Percentiles rank a stretch among this genome's conserved stretches.
These are phyloP conservation scores for Drosophila ficusphila DNA, from an alignment of 1,140 invertebrate genomes.

Conservation along the genomic window DNA sequence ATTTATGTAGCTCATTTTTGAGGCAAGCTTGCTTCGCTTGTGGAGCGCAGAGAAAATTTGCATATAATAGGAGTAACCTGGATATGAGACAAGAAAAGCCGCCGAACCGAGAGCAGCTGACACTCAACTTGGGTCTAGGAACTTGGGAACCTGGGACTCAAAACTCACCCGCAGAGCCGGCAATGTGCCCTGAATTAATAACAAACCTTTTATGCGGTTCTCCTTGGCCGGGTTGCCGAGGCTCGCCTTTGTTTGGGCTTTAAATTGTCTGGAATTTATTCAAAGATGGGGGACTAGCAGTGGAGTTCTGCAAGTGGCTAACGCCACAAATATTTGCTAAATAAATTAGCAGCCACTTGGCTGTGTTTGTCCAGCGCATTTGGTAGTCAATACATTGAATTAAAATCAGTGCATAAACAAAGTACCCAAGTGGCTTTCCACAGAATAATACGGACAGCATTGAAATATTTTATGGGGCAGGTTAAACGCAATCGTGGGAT, in stretches of 20 bases:
- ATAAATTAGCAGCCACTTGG: constrained; percentile 56
- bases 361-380: neutral
- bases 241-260: constrained; percentile 29
- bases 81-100: neutral
- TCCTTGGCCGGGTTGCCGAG: constrained; percentile 9
- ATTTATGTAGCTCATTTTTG: constrained; percentile 74
- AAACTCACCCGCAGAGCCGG: constrained; percentile 11
- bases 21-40: constrained; percentile 31
- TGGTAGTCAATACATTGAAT: constrained; percentile 42
- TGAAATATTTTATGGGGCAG: constrained; percentile 27
- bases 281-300: constrained; percentile 36
- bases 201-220: constrained; percentile 67
- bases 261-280: constrained; percentile 70
- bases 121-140: constrained; percentile 19
- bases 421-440: neutral
- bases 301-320: constrained; percentile 25
- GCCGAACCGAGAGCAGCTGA: constrained; percentile 38
- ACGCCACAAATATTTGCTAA: constrained; percentile 62
- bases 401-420: constrained; percentile 44
- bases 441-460: constrained; percentile 38
- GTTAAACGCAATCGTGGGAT: constrained; percentile 5
- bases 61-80: constrained; percentile 61
- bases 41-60: constrained; percentile 58
- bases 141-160: constrained; percentile 25
- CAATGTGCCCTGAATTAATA: constrained; percentile 71